These are phyloP conservation scores for Zophobas morio DNA, from an alignment of 1,140 invertebrate species.

Conservation along the genomic window DNA sequence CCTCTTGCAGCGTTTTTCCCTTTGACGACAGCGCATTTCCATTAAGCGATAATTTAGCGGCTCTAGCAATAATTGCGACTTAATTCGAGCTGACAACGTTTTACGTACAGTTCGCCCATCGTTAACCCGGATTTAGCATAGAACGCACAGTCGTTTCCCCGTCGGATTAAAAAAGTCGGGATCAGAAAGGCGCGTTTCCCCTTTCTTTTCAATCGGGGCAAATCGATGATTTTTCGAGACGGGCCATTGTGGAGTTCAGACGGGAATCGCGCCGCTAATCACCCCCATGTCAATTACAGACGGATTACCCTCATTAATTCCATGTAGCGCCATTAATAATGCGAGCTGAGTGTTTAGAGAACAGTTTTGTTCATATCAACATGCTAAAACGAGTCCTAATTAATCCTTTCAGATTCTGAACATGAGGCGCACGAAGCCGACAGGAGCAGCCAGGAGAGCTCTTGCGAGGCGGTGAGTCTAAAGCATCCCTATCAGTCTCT, in stretches of 20 bases:
- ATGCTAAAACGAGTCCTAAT: slow-evolving; percentile 28
- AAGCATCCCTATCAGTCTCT: slow-evolving; percentile 30
- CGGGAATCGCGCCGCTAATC: not conserved
- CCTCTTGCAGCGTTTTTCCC: not conserved
- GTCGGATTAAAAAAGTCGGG: not conserved
- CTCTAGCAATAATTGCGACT: slow-evolving; percentile 13
- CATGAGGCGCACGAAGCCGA: slow-evolving; percentile 24
- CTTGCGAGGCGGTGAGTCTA: slow-evolving; percentile 19
- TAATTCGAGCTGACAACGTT: slow-evolving; percentile 31
- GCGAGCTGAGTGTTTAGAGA: slow-evolving; percentile 2
- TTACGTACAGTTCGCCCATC: slow-evolving; percentile 1
- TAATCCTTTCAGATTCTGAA: slow-evolving; percentile 34
- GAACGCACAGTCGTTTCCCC: not conserved
- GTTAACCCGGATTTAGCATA: slow-evolving; percentile 4
- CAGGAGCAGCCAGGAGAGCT: slow-evolving; percentile 18
- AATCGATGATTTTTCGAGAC: not conserved
- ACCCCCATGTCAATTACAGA: slow-evolving; percentile 19
- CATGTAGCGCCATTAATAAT: slow-evolving; percentile 17
- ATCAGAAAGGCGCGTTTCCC: slow-evolving; percentile 1
- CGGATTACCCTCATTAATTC: slow-evolving; percentile 28
- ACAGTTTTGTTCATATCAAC: slow-evolving; percentile 13
- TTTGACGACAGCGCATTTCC: slow-evolving; percentile 10
- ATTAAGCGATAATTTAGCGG: slow-evolving; percentile 10
- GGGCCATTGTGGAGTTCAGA: not conserved
- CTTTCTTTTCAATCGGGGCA: not conserved